Evolutionary conservation across 2,797 vertebrate genomes (phyloP).

Genomic region (Chelmon rostratus): DNA sequence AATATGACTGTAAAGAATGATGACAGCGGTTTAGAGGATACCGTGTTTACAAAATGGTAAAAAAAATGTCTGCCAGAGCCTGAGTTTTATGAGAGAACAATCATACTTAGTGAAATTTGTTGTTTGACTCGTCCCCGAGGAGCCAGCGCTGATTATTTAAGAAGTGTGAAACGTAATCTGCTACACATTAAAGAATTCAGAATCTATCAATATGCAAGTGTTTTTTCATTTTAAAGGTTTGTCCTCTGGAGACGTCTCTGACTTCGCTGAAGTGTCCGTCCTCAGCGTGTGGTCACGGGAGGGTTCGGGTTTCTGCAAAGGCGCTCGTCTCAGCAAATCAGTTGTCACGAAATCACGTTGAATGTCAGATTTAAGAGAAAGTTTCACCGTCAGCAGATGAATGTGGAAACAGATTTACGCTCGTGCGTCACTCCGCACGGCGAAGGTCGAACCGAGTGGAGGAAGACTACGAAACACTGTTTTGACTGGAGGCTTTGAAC

Average conservation of each 20-base stretch:
- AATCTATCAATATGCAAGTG: not conserved
- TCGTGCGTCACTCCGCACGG: not conserved
- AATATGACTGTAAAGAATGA: constrained; percentile 17
- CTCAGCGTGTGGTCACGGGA: not conserved
- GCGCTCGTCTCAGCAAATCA: not conserved
- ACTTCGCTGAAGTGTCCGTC: too few relatives aligned
- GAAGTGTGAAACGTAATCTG: too few relatives aligned
- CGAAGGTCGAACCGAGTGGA: not conserved
- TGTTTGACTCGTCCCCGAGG: too few relatives aligned
- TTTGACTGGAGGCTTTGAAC: not conserved
- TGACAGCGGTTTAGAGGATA: constrained; percentile 1
- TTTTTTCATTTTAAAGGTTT: not conserved
- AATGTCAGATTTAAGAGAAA: not conserved
- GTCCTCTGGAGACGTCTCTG: not conserved
- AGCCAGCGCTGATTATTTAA: too few relatives aligned
- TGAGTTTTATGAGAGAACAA: too few relatives aligned
- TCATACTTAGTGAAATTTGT: too few relatives aligned
- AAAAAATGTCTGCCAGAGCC: not conserved
- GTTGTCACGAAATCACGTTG: too few relatives aligned
- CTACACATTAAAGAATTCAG: too few relatives aligned
- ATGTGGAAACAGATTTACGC: not conserved
- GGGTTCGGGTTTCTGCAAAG: not conserved
- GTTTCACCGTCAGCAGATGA: not conserved
- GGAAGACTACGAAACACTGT: not conserved
- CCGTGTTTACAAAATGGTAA: not conserved